These are phyloP conservation scores for Tipula lateralis DNA, from an alignment of 2,888 invertebrate genomes.

Conservation along the genomic window DNA sequence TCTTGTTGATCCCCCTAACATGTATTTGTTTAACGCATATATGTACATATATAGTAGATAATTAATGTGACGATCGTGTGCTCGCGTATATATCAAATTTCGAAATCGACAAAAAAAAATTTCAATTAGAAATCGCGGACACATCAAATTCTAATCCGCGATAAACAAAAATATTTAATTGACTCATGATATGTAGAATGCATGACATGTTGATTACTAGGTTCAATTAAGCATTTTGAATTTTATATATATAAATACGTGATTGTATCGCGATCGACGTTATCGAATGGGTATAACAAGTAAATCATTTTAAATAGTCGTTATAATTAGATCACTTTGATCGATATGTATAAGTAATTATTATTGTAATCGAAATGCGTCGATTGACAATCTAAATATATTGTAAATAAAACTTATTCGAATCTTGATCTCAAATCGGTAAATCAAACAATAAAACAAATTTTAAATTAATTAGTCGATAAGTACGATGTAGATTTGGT, in stretches of 20 bases:
- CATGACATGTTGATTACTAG: background rate
- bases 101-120: background rate
- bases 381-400: too few species aligned
- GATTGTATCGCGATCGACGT: background rate
- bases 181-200: background rate
- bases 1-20: background rate
- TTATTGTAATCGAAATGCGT: too few species aligned
- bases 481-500: too few species aligned
- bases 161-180: background rate
- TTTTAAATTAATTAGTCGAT: too few species aligned
- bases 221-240: background rate
- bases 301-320: background rate
- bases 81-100: background rate
- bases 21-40: background rate
- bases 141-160: background rate
- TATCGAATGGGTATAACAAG: background rate
- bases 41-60: background rate
- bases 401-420: too few species aligned
- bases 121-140: background rate
- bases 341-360: too few species aligned
- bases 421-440: too few species aligned
- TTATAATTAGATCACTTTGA: background rate
- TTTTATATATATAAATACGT: background rate
- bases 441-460: too few species aligned
- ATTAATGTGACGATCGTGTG: background rate